phyloP scores from a whole-genome alignment of 2,888 invertebrate genomes.

The Watsonalla cultraria region DNA sequence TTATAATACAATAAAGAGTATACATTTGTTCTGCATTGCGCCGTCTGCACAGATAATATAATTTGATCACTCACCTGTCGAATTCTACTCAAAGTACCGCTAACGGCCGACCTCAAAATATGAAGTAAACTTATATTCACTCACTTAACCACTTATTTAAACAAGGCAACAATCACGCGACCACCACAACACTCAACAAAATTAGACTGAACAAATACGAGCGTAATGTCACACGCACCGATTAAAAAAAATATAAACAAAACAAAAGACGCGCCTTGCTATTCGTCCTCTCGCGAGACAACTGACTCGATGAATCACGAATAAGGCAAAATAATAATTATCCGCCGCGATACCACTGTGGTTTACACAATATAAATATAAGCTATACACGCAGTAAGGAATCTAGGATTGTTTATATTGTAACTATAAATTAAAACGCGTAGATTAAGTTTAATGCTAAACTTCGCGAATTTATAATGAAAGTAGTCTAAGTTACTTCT shows the following conservation, averaged over 20 bases:
- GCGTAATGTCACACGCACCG: constrained; percentile 43
- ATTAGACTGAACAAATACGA: constrained; percentile 35
- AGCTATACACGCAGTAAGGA: no score
- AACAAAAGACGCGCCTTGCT: constrained; percentile 42
- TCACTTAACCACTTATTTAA: constrained; percentile 1
- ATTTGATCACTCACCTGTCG: background rate
- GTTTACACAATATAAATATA: no score
- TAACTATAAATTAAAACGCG: no score
- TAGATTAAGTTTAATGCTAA: no score
- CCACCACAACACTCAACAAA: constrained; percentile 35
- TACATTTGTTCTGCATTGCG: no score
- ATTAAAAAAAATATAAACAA: constrained; percentile 39
- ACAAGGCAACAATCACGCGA: constrained; percentile 16
- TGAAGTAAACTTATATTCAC: background rate
- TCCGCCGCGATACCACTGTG: constrained; percentile 18
- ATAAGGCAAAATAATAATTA: constrained; percentile 73
- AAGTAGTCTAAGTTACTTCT: no score
- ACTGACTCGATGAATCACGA: constrained; percentile 69
- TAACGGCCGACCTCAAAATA: background rate
- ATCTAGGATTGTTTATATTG: no score
- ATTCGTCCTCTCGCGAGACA: constrained; percentile 47
- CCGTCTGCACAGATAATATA: no score
- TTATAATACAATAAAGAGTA: no score
- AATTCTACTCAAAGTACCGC: background rate
- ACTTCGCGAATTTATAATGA: no score